Conservation (phyloP, 2,888 invertebrate species). For the Clostera curtula region DNA sequence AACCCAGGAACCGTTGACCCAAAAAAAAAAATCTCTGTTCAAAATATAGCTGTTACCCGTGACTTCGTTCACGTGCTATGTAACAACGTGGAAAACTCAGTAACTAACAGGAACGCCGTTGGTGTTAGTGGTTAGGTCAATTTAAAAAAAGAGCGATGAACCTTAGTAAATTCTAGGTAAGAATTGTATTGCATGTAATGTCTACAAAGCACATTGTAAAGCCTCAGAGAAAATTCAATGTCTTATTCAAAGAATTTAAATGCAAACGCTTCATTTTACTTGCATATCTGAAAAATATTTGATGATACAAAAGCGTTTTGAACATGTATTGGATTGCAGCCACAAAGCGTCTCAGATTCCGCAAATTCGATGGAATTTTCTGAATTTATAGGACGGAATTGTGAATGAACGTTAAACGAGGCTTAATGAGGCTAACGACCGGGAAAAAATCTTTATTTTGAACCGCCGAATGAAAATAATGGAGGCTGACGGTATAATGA, state of each 20-base stretch:
- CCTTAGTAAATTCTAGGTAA: too few relatives aligned
- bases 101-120: too few relatives aligned
- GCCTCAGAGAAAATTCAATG: neutral
- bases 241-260: conserved; percentile 6
- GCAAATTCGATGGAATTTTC: conserved; percentile 15
- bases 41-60: too few relatives aligned
- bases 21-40: too few relatives aligned
- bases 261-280: conserved; percentile 16
- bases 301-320: conserved; percentile 15
- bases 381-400: conserved; percentile 17
- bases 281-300: conserved; percentile 15
- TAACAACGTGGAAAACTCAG: too few relatives aligned
- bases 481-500: conserved; percentile 11
- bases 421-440: conserved; percentile 32
- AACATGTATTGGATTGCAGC: conserved; percentile 13
- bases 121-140: too few relatives aligned
- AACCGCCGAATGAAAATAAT: too few relatives aligned
- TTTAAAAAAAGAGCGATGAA: too few relatives aligned
- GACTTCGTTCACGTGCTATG: too few relatives aligned
- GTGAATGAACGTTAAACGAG: conserved; percentile 25
- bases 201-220: neutral
- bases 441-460: conserved; percentile 21
- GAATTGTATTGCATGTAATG: too few relatives aligned
- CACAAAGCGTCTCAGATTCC: conserved; percentile 13
- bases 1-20: too few relatives aligned